phyloP scores from a whole-genome alignment of 1,140 invertebrate species.

The Vollenhovia emeryi region DNA sequence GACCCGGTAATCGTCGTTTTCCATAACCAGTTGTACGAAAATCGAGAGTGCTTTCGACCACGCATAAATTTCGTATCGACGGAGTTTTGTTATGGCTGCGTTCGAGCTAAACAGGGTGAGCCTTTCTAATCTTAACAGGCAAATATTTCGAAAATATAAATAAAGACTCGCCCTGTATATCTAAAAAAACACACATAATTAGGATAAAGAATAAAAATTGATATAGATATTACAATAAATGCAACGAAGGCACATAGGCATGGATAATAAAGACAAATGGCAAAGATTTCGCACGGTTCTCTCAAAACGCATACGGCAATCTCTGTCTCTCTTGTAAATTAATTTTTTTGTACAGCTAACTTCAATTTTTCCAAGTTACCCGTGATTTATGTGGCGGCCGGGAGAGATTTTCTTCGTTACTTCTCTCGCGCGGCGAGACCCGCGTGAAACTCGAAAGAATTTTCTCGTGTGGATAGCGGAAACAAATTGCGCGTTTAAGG shows the following conservation, averaged over 20 bases:
- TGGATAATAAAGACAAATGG: too few species aligned
- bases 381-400: neutral
- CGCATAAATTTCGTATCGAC: neutral
- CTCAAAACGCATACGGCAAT: neutral
- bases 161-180: too few species aligned
- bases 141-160: too few species aligned
- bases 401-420: constrained; percentile 20
- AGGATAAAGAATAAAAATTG: too few species aligned
- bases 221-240: too few species aligned
- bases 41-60: neutral
- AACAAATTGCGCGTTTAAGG: constrained; percentile 48
- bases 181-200: too few species aligned
- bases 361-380: neutral
- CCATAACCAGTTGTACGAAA: constrained; percentile 17
- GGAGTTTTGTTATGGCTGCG: neutral
- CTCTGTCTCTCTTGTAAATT: neutral
- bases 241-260: too few species aligned
- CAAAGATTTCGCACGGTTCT: neutral
- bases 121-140: too few species aligned
- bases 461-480: constrained; percentile 26
- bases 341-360: neutral
- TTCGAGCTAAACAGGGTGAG: neutral
- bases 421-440: neutral
- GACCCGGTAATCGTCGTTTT: constrained; percentile 1
- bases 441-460: neutral